These are phyloP conservation scores for Orius insidiosus DNA, from an alignment of 1,140 invertebrate species.

Conservation along the genomic window DNA sequence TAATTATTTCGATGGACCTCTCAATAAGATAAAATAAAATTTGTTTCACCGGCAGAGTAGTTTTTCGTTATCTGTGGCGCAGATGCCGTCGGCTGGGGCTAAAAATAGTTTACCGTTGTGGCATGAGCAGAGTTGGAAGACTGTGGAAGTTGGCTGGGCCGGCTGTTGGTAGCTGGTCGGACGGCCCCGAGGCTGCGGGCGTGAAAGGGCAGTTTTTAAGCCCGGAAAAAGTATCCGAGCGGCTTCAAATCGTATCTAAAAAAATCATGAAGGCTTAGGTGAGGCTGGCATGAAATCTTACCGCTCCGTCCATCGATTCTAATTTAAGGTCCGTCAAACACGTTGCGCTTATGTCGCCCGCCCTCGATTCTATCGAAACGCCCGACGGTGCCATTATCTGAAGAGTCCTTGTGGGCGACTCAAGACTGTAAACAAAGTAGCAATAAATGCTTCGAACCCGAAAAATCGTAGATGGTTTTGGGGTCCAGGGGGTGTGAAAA, in stretches of 20 bases:
- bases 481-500: too few species aligned
- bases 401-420: conserved; percentile 68
- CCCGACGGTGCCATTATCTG: conserved; percentile 61
- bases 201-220: conserved; percentile 39
- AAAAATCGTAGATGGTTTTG: too few species aligned
- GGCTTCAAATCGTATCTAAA: conserved; percentile 39
- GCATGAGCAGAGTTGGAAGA: conserved; percentile 79
- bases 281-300: too few species aligned
- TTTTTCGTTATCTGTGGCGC: conserved; percentile 52
- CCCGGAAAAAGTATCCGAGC: conserved; percentile 47
- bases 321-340: conserved; percentile 66
- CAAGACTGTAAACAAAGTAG: conserved; percentile 49
- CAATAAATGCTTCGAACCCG: too few species aligned
- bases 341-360: conserved; percentile 61
- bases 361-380: conserved; percentile 65
- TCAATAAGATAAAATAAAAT: too few species aligned
- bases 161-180: neutral
- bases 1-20: too few species aligned
- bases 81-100: conserved; percentile 58
- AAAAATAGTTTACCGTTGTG: conserved; percentile 76
- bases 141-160: conserved; percentile 13
- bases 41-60: conserved; percentile 28
- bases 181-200: conserved; percentile 19
- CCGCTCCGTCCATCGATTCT: conserved; percentile 56
- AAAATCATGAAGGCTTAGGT: too few species aligned